phyloP scores from a whole-genome alignment of 1,140 invertebrate species.

The Cryptotermes secundus region DNA sequence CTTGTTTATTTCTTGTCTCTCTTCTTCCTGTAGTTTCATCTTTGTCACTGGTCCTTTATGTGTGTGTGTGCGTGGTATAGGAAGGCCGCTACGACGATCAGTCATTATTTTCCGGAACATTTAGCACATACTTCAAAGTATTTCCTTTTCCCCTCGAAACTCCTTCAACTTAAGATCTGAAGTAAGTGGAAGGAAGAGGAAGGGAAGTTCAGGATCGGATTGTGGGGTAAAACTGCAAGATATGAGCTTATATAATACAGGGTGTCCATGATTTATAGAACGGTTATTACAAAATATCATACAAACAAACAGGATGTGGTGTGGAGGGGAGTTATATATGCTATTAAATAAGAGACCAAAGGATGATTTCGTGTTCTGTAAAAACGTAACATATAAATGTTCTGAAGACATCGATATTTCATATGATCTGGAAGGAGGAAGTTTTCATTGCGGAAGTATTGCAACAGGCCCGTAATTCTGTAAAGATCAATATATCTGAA shows the following conservation, averaged over 20 bases:
- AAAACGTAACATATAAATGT: no score
- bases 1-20: conserved; percentile 11
- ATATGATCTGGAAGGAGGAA: no score
- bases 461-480: no score
- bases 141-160: conserved; percentile 39
- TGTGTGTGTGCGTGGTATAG: background rate
- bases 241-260: conserved; percentile 12
- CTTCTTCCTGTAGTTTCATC: background rate
- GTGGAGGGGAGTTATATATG: no score
- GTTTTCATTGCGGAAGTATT: no score
- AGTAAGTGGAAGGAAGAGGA: background rate
- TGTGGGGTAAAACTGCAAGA: background rate
- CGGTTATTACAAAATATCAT: background rate
- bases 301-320: background rate
- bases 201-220: background rate
- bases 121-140: conserved; percentile 53
- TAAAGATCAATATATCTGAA: no score
- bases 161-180: conserved; percentile 14
- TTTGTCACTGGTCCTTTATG: background rate
- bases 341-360: no score
- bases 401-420: no score
- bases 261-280: background rate
- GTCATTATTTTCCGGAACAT: conserved; percentile 56
- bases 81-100: conserved; percentile 45
- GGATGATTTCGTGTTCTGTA: no score